Evolutionary conservation across 2,113 vertebrate genomes (phyloP).

Genomic region (Lucifuga dentata): DNA sequence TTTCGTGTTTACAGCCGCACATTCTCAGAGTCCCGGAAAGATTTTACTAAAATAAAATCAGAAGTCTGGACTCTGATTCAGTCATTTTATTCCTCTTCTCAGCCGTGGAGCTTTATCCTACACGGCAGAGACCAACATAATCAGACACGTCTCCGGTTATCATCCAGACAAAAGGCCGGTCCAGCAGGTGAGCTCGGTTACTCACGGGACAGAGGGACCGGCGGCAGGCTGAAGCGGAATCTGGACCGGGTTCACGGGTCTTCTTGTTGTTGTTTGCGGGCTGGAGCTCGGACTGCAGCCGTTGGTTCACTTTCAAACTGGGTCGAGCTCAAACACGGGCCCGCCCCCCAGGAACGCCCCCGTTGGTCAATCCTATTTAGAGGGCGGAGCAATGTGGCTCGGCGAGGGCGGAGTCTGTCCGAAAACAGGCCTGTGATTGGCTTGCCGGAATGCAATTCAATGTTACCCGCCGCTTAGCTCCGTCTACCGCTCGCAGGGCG

Average conservation of each 20-base stretch:
- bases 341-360: constrained; percentile 64
- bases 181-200: constrained; percentile 19
- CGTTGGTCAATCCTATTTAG: constrained; percentile 32
- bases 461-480: background rate
- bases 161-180: background rate
- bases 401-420: background rate
- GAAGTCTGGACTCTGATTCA: too few relatives aligned
- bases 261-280: constrained; percentile 66
- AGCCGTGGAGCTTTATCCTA: too few relatives aligned
- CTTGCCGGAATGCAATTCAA: background rate
- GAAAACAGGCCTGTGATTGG: constrained; percentile 20
- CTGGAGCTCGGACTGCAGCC: constrained; percentile 62
- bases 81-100: too few relatives aligned
- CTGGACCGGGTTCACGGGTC: constrained; percentile 12
- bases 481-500: constrained; percentile 40
- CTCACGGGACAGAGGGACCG: constrained; percentile 64
- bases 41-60: too few relatives aligned
- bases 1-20: constrained; percentile 58
- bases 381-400: constrained; percentile 4
- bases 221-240: constrained; percentile 24
- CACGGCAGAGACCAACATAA: too few relatives aligned
- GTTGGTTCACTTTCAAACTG: constrained; percentile 75
- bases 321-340: constrained; percentile 53
- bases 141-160: too few relatives aligned
- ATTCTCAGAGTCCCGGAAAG: background rate